A percentile compares a stretch with the other conserved stretches of the same genome.
phyloP scores from a whole-genome alignment of 2,888 invertebrate genomes.

The Pardosa pseudoannulata region DNA sequence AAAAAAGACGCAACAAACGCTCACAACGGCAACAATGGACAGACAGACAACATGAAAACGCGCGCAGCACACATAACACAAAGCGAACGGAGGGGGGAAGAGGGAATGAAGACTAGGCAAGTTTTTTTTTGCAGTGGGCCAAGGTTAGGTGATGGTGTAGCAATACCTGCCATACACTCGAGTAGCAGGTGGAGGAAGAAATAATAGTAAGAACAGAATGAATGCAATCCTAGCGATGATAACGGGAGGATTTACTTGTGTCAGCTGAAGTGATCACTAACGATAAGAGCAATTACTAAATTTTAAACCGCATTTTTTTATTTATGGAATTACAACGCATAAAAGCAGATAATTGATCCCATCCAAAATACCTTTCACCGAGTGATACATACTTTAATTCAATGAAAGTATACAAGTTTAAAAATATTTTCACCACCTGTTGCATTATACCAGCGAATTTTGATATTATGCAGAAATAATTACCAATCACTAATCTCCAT shows the following conservation, averaged over 20 bases:
- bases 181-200: not conserved
- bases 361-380: no score
- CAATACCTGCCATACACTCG: not conserved
- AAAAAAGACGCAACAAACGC: not conserved
- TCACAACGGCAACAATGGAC: not conserved
- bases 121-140: slow-evolving; percentile 17
- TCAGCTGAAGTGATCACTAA: no score
- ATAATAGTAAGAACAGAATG: not conserved
- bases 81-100: not conserved
- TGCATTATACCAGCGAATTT: no score
- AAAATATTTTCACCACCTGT: no score
- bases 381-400: no score
- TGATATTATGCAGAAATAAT: no score
- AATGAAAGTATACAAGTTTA: no score
- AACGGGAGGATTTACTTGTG: not conserved
- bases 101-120: slow-evolving; percentile 2
- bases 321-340: no score
- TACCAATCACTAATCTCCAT: no score
- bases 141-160: slow-evolving; percentile 4
- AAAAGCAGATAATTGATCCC: no score
- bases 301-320: no score
- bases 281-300: no score
- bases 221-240: slow-evolving; percentile 2
- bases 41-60: not conserved
- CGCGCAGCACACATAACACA: not conserved